Conservation (phyloP, 2,797 vertebrate genomes). For the Myotis findleyi region DNA sequence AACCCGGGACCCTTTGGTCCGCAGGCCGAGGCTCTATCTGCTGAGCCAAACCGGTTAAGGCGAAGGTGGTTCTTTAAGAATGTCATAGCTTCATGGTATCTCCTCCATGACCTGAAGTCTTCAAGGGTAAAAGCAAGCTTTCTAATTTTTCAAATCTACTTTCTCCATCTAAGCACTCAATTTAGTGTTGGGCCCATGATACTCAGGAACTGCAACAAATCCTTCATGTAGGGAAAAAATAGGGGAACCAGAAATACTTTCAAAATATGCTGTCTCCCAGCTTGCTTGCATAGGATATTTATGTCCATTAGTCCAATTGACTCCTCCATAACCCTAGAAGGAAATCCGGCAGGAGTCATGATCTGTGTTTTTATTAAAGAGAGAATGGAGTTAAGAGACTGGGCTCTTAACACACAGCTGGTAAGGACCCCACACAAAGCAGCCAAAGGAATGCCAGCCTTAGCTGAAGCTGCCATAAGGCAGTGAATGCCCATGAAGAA, state of each 20-base stretch:
- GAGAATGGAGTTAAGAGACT: not conserved
- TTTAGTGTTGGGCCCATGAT: not conserved
- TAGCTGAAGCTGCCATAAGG: not conserved
- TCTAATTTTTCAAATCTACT: constrained; percentile 20
- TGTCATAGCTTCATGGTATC: not conserved
- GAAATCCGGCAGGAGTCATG: not conserved
- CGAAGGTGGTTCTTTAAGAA: not conserved
- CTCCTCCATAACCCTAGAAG: not conserved
- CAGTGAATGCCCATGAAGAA: not conserved
- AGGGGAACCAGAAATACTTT: not conserved
- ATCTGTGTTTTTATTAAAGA: constrained; percentile 24
- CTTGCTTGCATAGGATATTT: not conserved
- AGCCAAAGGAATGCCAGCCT: not conserved
- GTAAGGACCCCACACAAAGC: not conserved
- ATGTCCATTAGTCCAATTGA: not conserved
- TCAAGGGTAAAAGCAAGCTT: constrained; percentile 11
- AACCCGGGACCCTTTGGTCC: no score
- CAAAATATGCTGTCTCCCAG: not conserved
- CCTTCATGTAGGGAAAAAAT: not conserved
- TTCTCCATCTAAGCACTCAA: constrained; percentile 1
- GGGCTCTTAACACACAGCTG: not conserved
- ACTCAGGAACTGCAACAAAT: not conserved
- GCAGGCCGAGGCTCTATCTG: no score
- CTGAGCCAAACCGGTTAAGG: no score
- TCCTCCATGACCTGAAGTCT: not conserved